These are phyloP conservation scores for Prostheceraeus crozeri DNA, from an alignment of 2,888 invertebrate genomes.

Conservation along the genomic window DNA sequence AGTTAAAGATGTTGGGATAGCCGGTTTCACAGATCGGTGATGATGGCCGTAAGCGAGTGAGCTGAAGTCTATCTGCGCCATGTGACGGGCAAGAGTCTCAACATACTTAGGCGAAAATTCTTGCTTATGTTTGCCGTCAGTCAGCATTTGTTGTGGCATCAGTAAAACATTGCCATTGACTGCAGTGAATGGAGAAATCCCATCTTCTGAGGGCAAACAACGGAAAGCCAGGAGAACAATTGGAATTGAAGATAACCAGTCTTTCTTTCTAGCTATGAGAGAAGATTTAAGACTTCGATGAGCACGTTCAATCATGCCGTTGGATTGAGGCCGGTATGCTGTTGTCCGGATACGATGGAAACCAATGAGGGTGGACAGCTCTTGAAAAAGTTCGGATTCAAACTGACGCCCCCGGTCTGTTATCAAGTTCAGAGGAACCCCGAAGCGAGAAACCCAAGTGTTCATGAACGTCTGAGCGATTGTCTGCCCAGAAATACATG, in stretches of 20 bases:
- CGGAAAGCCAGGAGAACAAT: slow-evolving; percentile 47
- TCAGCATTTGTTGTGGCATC: no score
- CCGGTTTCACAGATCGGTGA: no score
- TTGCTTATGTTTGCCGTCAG: no score
- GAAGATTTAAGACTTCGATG: slow-evolving; percentile 56
- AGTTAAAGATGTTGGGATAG: no score
- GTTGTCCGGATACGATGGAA: slow-evolving; percentile 23
- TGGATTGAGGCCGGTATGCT: slow-evolving; percentile 44
- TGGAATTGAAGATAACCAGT: slow-evolving; percentile 47
- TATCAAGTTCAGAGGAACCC: slow-evolving; percentile 42
- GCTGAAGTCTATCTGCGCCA: no score
- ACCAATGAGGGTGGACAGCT: slow-evolving; percentile 26
- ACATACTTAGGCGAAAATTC: no score
- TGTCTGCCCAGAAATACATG: slow-evolving; percentile 43
- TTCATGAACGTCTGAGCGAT: slow-evolving; percentile 48
- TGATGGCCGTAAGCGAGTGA: no score
- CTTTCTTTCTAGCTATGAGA: slow-evolving; percentile 41
- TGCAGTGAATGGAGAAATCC: no score
- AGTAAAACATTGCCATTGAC: no score
- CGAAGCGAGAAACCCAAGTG: slow-evolving; percentile 54
- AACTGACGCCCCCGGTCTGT: slow-evolving; percentile 45
- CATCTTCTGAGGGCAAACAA: no score
- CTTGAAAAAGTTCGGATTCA: slow-evolving; percentile 41
- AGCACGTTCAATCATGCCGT: slow-evolving; percentile 55
- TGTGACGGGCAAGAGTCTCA: no score